phyloP scores from a whole-genome alignment of 2,113 vertebrate genomes.

The Phalacrocorax aristotelis region DNA sequence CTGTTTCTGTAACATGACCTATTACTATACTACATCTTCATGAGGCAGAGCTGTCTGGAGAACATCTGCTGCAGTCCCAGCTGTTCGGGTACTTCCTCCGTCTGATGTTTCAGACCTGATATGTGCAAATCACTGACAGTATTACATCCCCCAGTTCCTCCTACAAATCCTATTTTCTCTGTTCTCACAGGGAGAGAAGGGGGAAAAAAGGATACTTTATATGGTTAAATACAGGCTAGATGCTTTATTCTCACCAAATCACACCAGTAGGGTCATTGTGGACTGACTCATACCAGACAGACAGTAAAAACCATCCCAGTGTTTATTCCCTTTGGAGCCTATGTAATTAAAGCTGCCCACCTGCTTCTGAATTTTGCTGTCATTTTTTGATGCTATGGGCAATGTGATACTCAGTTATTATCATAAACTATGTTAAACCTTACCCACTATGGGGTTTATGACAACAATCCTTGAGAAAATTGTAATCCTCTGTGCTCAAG shows the following conservation, averaged over 20 bases:
- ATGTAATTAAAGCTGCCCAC: slow-evolving; percentile 67
- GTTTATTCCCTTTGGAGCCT: slow-evolving; percentile 61
- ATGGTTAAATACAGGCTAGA: neutral
- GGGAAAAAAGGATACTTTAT: neutral
- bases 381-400: slow-evolving; percentile 59
- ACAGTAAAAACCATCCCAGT: slow-evolving; percentile 43
- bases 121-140: slow-evolving; percentile 38
- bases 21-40: slow-evolving; percentile 56
- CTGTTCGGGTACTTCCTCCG: slow-evolving; percentile 63
- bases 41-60: slow-evolving; percentile 68
- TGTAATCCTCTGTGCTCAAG: slow-evolving; percentile 59
- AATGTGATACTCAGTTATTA: slow-evolving; percentile 60
- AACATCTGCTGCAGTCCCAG: slow-evolving; percentile 73
- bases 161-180: slow-evolving; percentile 50
- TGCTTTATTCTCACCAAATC: slow-evolving; percentile 30
- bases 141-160: slow-evolving; percentile 41
- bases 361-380: slow-evolving; percentile 64
- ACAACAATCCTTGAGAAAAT: slow-evolving; percentile 63
- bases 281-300: slow-evolving; percentile 51
- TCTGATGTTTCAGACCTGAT: slow-evolving; percentile 50
- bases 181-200: slow-evolving; percentile 16
- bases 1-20: slow-evolving; percentile 68
- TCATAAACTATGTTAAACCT: slow-evolving; percentile 58
- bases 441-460: slow-evolving; percentile 44
- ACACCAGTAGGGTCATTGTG: neutral